Percentiles rank a stretch among this genome's conserved stretches.
Evolutionary conservation across 1,140 invertebrate species (phyloP).

Genomic region (Drosophila chauvacae): DNA sequence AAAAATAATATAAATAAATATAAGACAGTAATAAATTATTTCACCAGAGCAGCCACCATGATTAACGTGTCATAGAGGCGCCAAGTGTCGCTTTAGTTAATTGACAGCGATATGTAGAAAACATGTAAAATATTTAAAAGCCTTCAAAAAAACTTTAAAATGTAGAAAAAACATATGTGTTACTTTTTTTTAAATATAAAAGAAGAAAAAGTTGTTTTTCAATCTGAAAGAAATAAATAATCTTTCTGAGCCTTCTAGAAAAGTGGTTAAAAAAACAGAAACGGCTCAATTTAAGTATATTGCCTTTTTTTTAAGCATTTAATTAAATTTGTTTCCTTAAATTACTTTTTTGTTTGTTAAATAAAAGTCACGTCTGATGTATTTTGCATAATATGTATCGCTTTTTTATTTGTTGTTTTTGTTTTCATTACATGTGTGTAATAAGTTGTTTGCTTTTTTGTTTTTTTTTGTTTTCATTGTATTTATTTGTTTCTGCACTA

Average conservation of each 20-base stretch:
- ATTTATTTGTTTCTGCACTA: conserved; percentile 77
- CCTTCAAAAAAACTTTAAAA: not conserved
- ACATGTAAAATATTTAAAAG: not conserved
- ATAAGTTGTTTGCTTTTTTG: conserved; percentile 58
- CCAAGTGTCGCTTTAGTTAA: not conserved
- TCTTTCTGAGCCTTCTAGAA: no score
- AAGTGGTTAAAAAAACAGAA: no score
- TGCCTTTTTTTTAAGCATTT: not conserved
- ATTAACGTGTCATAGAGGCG: no score
- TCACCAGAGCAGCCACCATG: not conserved
- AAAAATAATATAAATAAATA: not conserved
- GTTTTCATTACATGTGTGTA: conserved; percentile 75
- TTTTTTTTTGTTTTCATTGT: conserved; percentile 32
- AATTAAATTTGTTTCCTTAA: not conserved
- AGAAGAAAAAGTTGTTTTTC: no score
- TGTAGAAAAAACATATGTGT: no score
- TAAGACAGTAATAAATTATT: not conserved
- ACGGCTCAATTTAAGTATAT: no score
- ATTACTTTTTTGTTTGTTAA: not conserved
- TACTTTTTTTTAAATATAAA: no score
- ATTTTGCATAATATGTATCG: conserved; percentile 80
- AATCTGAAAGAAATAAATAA: no score
- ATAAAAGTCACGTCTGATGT: conserved; percentile 35
- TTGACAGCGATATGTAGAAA: not conserved
- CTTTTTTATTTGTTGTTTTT: conserved; percentile 63